These are phyloP conservation scores for Pseudomyrmex concolor DNA, from an alignment of 1,140 invertebrate genomes.

Conservation along the genomic window DNA sequence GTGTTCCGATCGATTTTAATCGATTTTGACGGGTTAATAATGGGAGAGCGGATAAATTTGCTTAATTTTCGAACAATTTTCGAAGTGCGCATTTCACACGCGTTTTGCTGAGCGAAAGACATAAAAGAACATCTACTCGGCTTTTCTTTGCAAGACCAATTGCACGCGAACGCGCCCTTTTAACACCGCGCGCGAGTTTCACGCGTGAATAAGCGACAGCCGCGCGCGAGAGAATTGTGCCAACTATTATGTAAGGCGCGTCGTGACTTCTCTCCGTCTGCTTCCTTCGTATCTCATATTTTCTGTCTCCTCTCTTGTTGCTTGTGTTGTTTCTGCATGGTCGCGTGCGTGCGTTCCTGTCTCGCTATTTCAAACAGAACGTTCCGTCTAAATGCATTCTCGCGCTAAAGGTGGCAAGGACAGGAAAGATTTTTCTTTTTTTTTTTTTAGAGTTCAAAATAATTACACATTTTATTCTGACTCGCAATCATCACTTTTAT, in stretches of 20 bases:
- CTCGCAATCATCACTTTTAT: background rate
- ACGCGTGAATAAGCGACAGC: constrained; percentile 71
- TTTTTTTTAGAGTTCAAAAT: background rate
- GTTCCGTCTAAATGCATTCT: constrained; percentile 52
- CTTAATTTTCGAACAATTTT: too few species aligned
- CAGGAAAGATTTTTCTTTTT: background rate
- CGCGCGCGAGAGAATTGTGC: constrained; percentile 72
- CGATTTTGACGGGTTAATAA: background rate
- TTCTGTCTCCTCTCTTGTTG: constrained; percentile 38
- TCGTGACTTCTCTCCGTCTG: constrained; percentile 56
- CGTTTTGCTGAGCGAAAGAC: background rate
- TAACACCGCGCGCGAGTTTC: constrained; percentile 58
- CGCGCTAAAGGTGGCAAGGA: constrained; percentile 29
- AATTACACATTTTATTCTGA: background rate
- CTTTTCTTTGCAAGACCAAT: constrained; percentile 3
- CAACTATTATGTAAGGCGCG: constrained; percentile 73
- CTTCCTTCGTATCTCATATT: constrained; percentile 36
- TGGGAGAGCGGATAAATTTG: too few species aligned
- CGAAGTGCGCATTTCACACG: too few species aligned
- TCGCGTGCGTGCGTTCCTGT: constrained; percentile 13
- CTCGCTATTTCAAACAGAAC: constrained; percentile 48
- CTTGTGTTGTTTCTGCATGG: constrained; percentile 42
- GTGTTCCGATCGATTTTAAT: background rate
- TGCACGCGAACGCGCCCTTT: constrained; percentile 56
- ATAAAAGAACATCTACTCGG: background rate